Percentiles rank a stretch among this genome's conserved stretches.
phyloP scores from a whole-genome alignment of 2,113 vertebrate species.

The Phrynosoma blainvillii region DNA sequence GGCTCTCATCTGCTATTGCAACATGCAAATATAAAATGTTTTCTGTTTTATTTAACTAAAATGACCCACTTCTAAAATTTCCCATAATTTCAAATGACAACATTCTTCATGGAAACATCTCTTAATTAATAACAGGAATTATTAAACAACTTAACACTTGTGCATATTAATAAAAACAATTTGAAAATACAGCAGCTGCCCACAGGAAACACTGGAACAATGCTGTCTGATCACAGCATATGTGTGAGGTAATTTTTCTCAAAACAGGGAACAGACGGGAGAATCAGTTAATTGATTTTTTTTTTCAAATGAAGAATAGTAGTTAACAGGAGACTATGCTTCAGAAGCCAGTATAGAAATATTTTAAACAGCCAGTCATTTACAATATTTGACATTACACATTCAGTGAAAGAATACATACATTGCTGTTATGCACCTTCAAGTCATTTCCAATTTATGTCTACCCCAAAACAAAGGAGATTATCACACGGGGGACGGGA shows the following conservation, averaged over 20 bases:
- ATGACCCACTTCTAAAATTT: conserved; percentile 52
- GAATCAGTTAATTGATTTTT: background rate
- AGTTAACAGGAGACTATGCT: no score
- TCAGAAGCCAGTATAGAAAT: no score
- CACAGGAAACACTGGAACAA: conserved; percentile 30
- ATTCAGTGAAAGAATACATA: no score
- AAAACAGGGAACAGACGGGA: background rate
- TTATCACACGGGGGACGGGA: no score
- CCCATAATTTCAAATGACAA: conserved; percentile 39
- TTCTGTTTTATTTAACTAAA: conserved; percentile 41
- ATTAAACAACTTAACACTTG: conserved; percentile 34
- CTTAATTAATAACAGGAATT: conserved; percentile 54
- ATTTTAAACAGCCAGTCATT: no score
- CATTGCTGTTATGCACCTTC: no score
- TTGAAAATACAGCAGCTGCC: conserved; percentile 52
- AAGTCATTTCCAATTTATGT: no score
- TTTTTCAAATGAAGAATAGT: no score
- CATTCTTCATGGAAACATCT: conserved; percentile 51
- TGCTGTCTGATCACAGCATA: background rate
- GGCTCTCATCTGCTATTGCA: conserved; percentile 36
- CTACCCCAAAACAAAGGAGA: no score
- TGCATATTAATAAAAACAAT: conserved; percentile 1
- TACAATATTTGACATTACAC: no score
- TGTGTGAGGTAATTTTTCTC: background rate
- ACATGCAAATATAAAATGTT: conserved; percentile 38